Conservation (phyloP, 2,113 vertebrate species). For the Thamnophis sirtalis region DNA sequence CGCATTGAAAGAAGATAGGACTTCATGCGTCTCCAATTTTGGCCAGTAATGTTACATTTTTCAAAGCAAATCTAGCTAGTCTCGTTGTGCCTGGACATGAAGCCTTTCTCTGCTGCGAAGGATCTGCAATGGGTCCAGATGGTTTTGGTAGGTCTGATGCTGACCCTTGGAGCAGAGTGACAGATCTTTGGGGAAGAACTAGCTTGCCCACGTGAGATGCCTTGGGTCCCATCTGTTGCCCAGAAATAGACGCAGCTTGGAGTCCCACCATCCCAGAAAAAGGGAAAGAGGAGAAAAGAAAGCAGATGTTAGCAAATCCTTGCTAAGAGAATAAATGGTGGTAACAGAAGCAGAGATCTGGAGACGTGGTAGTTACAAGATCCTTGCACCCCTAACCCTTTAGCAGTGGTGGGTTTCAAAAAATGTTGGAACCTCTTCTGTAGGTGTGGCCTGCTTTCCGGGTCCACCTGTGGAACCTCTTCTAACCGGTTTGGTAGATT, state of each 20-base stretch:
- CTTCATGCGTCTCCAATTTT: background rate
- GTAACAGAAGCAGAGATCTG: background rate
- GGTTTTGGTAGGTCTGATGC: background rate
- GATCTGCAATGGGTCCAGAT: background rate
- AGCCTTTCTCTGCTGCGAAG: background rate
- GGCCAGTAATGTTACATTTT: background rate
- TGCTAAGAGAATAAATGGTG: background rate
- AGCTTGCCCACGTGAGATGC: background rate
- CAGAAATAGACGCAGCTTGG: background rate
- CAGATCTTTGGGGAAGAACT: background rate
- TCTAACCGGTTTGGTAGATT: too few species aligned
- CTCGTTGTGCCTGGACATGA: background rate
- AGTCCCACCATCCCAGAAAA: background rate
- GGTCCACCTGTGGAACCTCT: too few species aligned
- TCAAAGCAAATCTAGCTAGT: background rate
- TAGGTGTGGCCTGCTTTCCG: too few species aligned
- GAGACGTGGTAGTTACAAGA: background rate
- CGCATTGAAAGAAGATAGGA: background rate
- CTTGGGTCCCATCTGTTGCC: background rate
- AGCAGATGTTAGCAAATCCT: background rate
- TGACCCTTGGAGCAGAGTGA: background rate
- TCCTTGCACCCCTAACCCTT: too few species aligned
- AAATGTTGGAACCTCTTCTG: too few species aligned
- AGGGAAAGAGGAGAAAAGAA: background rate
- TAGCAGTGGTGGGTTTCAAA: too few species aligned